Base-by-base conservation (phyloP, 2,888 invertebrate genomes). In the Cetonia aurata region DNA sequence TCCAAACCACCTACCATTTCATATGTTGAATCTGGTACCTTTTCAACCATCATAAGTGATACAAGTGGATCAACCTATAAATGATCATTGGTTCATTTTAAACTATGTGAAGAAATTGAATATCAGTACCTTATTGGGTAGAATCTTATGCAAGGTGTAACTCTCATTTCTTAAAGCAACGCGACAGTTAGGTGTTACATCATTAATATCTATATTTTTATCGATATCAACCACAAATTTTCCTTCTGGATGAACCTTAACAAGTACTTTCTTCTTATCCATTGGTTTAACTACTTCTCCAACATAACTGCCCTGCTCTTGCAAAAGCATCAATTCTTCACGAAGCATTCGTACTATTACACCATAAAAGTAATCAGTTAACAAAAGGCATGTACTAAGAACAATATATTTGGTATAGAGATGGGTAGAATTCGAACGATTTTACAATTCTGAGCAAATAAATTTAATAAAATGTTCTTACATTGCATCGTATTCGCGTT, bases 1-100 rank as follows among this genome's bases (percentile, higher is more conserved):
- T 99, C 99, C 74, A 99, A 87, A 69, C 99, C 99, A 77, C 99
- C 99, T 19, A 99, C 98, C 99, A 99, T 99, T 87, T 99, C 99
- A 82, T 99, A 99, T 0, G 99, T 99, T 0, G 99, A 99, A 85
- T 99, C 99, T 0, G 99, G 99, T 1, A 99, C 99, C 85, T 99
- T 99, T 84, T 99, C 99, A 0, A 99, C 99, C 99, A 99, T 99
- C 99, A 99, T 99, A 72, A 99, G 90, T 0, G 98, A 98, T 0
- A 99, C 99, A 71, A 99, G 87, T 0, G 99, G 99, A 87, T 99
- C 99, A 1, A 99, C 98, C 89, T 89, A 76, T 8, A 65, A 71
- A 73, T 25, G 1, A 25, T n/a, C n/a, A n/a, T n/a, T n/a, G n/a
- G n/a, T n/a, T n/a, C n/a, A n/a, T n/a, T n/a, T n/a, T n/a, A n/a